These are phyloP conservation scores for Elachura formosa DNA, from an alignment of 2,113 vertebrate species.

Conservation along the genomic window DNA sequence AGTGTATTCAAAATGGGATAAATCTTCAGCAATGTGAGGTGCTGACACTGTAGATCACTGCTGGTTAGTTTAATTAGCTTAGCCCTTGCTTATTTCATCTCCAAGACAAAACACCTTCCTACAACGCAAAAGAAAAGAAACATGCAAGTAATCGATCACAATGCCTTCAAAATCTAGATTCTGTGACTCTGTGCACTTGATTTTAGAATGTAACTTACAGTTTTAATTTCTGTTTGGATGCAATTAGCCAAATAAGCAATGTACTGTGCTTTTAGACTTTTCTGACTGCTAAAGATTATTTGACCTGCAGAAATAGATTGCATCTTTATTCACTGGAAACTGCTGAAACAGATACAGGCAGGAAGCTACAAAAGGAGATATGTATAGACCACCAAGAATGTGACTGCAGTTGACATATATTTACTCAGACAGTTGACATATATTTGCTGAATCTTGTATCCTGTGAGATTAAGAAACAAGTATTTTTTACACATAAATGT, in stretches of 20 bases:
- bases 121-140: constrained; percentile 26
- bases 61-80: constrained; percentile 84
- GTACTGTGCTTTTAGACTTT: background rate
- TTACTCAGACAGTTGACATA: background rate
- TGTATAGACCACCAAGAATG: background rate
- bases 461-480: background rate
- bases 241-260: constrained; percentile 43
- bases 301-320: background rate
- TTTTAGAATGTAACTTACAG: constrained; percentile 2
- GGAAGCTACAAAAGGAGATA: background rate
- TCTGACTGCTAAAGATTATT: constrained; percentile 45
- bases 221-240: constrained; percentile 26
- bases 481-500: background rate
- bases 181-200: background rate
- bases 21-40: constrained; percentile 80
- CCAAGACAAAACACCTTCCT: constrained; percentile 64
- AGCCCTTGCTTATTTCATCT: constrained; percentile 70
- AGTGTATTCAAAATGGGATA: constrained; percentile 83
- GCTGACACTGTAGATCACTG: constrained; percentile 75
- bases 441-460: constrained; percentile 5
- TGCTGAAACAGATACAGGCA: background rate
- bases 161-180: background rate
- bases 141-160: constrained; percentile 3
- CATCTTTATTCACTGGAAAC: constrained; percentile 34
- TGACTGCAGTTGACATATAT: background rate